phyloP scores from a whole-genome alignment of 2,797 vertebrate species.

The Hippopotamyrus pictus region DNA sequence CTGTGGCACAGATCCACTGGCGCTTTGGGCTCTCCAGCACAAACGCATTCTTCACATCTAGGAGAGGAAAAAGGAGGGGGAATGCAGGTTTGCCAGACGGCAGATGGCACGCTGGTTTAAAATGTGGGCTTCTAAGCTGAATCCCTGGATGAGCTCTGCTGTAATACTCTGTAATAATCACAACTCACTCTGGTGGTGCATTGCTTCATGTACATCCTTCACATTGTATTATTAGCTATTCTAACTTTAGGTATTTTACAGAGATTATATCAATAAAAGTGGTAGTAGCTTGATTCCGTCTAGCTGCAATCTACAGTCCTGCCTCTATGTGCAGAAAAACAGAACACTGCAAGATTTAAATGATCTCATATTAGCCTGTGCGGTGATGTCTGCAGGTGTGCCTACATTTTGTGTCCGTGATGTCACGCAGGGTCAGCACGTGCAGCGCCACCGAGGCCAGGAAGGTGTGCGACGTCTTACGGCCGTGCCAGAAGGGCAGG shows the following conservation, averaged over 20 bases:
- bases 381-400: background rate
- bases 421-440: conserved; percentile 57
- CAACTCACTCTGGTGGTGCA: background rate
- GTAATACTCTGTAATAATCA: background rate
- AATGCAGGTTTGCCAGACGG: background rate
- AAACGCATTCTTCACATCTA: conserved; percentile 72
- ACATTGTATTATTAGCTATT: background rate
- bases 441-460: conserved; percentile 64
- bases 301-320: background rate
- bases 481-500: conserved; percentile 55
- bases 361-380: background rate
- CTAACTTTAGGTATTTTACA: background rate
- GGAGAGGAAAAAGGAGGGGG: conserved; percentile 29
- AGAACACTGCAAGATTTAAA: background rate
- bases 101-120: background rate
- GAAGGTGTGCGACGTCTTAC: conserved; percentile 64
- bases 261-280: background rate
- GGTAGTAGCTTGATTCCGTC: background rate
- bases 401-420: conserved; percentile 69
- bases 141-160: background rate
- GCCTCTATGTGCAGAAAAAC: background rate
- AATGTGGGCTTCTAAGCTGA: background rate
- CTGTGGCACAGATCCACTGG: conserved; percentile 67
- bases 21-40: conserved; percentile 61
- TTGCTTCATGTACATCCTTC: background rate